phyloP scores from a whole-genome alignment of 2,888 invertebrate species.

The Altica lythri region DNA sequence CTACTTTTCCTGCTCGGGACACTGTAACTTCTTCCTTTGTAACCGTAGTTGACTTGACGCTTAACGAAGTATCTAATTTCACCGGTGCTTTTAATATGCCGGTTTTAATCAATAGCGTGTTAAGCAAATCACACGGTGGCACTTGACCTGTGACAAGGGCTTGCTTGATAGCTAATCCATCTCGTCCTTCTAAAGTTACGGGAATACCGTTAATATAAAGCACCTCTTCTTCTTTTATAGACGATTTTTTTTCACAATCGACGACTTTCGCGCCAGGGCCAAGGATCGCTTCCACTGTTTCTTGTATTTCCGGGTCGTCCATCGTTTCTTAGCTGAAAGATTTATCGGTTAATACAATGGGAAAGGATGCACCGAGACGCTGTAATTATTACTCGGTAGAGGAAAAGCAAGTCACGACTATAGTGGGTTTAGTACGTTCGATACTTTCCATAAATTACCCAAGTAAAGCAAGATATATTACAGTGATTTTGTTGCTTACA shows the following conservation, averaged over 20 bases:
- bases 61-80: slow-evolving; percentile 71
- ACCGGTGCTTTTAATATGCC: slow-evolving; percentile 70
- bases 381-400: slow-evolving; percentile 15
- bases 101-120: slow-evolving; percentile 69
- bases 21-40: slow-evolving; percentile 74
- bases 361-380: neutral
- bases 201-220: slow-evolving; percentile 73
- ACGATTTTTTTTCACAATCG: slow-evolving; percentile 75
- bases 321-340: slow-evolving; percentile 50
- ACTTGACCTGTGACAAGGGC: slow-evolving; percentile 72
- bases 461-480: too few relatives aligned
- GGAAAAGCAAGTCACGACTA: slow-evolving; percentile 33
- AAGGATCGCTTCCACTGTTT: slow-evolving; percentile 74
- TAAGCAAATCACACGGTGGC: slow-evolving; percentile 72
- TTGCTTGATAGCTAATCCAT: slow-evolving; percentile 70
- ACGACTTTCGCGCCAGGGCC: slow-evolving; percentile 73
- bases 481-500: too few relatives aligned
- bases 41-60: slow-evolving; percentile 71
- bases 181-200: slow-evolving; percentile 69
- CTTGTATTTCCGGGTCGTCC: slow-evolving; percentile 75
- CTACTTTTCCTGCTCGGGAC: slow-evolving; percentile 67
- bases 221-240: slow-evolving; percentile 72
- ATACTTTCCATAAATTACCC: neutral
- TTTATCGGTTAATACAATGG: slow-evolving; percentile 17
- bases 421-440: neutral